Evolutionary conservation across 2,797 vertebrate species (phyloP).

Genomic region (Sternotherus odoratus): DNA sequence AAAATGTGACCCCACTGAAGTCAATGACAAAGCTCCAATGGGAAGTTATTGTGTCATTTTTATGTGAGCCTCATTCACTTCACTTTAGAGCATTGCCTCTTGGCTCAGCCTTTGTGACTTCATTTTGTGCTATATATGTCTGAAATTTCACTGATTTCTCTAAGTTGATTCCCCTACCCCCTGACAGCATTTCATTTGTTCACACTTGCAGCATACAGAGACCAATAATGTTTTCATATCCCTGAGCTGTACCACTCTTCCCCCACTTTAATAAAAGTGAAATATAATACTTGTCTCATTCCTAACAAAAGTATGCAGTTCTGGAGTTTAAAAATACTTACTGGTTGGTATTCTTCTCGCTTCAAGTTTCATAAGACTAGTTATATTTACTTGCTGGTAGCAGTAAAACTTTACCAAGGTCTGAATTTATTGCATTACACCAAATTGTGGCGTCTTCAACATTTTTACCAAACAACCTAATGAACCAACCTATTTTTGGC

Average conservation of each 20-base stretch:
- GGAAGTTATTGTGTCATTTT: accelerated
- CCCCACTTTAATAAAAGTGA: accelerated
- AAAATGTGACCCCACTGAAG: not conserved
- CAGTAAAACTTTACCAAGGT: not conserved
- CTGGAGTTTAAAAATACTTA: not conserved
- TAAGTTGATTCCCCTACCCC: accelerated
- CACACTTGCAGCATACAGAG: not conserved
- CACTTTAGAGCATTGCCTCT: not conserved
- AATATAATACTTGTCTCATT: not conserved
- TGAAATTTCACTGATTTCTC: not conserved
- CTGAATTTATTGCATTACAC: not conserved
- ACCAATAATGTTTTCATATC: accelerated
- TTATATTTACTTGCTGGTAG: not conserved
- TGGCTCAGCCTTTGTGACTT: not conserved
- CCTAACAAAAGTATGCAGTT: not conserved
- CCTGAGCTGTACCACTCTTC: accelerated
- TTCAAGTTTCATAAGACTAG: accelerated
- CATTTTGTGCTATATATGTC: not conserved
- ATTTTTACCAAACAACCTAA: not conserved
- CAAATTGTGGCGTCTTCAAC: not conserved
- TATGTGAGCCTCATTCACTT: not conserved
- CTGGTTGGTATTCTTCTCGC: accelerated
- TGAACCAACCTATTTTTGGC: not conserved
- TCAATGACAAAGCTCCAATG: not conserved
- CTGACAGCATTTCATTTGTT: not conserved